Base-by-base conservation (phyloP, 2,113 vertebrate genomes). In the Halichoeres trimaculatus region DNA sequence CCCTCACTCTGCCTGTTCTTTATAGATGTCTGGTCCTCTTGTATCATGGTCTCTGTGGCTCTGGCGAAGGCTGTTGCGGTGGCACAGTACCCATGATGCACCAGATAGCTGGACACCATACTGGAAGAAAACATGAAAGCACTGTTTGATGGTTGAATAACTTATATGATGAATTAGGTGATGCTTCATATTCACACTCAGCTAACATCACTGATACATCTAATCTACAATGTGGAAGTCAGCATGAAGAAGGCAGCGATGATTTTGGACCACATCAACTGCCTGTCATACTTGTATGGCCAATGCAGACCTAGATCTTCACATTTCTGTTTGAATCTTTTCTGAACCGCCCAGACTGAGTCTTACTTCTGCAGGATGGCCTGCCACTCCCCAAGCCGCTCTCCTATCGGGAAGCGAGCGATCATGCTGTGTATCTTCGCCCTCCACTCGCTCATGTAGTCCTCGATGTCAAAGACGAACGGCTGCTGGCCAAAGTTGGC, bases 401-500 rank as follows among this genome's bases (percentile, higher is more conserved):
- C 97, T 86, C 96, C 96, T 17, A 99, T 96, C 81, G 98, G 98
- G 85, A 98, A 99, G 70, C 96, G 93, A 34, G 97, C 95, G 62
- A 99, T 98, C 90, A 98, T 98, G 91, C 96, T 93, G 64, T 98
- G 97, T 84, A 99, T 98, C 95, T 98, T 98, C 7, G 96, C 96
- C 81, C 96, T 91, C 98, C 97, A 99, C 70, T 99, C 97, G 61
- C 96, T 95, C 97, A 99, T 99, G 93, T 99, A 99, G 94, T 99
- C 98, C 89, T 99, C 97, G 2, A 99, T 99, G 96, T 99, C 98
- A 10, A 99, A 99, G 82, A 99, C 96, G 86, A 99, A 99, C 0
- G 98, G 97, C 89, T 98, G 98, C 93, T 99, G 97, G 90, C 98
- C 98, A 71, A 99, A 99, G 93, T 99, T 99, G 81, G 98, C 98